phyloP scores from a whole-genome alignment of 2,888 invertebrate species.

The Hypsopygia costalis region DNA sequence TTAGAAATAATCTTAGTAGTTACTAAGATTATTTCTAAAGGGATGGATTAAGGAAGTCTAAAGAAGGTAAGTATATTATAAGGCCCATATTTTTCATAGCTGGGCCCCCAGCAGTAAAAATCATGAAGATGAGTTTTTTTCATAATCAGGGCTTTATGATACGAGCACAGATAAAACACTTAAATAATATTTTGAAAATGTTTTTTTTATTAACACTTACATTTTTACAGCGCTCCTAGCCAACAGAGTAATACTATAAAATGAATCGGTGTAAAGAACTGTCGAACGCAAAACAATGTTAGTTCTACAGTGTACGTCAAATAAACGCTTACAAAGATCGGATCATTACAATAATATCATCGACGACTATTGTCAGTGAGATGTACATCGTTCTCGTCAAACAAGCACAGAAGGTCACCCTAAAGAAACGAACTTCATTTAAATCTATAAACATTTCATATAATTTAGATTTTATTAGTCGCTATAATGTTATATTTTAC shows the following conservation, averaged over 20 bases:
- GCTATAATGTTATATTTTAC: slow-evolving; percentile 81
- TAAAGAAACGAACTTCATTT: slow-evolving; percentile 75
- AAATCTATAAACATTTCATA: slow-evolving; percentile 81
- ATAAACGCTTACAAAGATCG: slow-evolving; percentile 68
- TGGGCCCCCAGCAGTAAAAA: too few species aligned
- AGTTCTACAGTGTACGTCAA: slow-evolving; percentile 75
- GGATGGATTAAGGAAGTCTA: too few species aligned
- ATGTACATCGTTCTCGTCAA: slow-evolving; percentile 58
- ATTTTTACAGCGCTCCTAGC: slow-evolving; percentile 81
- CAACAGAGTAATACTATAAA: slow-evolving; percentile 80
- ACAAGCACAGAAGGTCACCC: slow-evolving; percentile 74
- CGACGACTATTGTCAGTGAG: slow-evolving; percentile 69
- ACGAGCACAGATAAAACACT: slow-evolving; percentile 45
- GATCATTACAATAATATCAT: slow-evolving; percentile 62
- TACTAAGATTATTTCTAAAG: too few species aligned
- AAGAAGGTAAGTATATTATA: too few species aligned
- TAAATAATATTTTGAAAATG: slow-evolving; percentile 78
- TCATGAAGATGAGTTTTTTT: too few species aligned
- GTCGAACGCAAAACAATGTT: slow-evolving; percentile 78
- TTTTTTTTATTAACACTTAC: slow-evolving; percentile 81
- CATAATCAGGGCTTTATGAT: too few species aligned
- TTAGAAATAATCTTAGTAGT: too few species aligned
- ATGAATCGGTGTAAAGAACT: slow-evolving; percentile 77
- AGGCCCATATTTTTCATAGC: too few species aligned
- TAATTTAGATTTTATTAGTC: slow-evolving; percentile 78